These are phyloP conservation scores for Sinella curviseta DNA, from an alignment of 1,140 invertebrate species.

Conservation along the genomic window DNA sequence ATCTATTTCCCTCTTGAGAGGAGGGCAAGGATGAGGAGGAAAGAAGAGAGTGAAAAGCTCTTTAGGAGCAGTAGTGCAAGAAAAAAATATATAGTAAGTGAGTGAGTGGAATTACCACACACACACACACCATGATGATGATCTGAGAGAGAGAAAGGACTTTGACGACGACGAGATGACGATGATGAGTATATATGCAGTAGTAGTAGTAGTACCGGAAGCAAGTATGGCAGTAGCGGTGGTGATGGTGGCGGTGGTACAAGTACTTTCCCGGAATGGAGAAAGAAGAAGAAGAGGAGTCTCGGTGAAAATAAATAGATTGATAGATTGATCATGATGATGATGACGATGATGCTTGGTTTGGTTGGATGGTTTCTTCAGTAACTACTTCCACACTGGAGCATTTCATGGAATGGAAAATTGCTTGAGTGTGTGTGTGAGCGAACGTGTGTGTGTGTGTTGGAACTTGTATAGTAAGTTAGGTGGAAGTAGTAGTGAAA, in stretches of 20 bases:
- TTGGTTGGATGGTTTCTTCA: not conserved
- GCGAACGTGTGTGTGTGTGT: no score
- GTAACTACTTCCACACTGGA: not conserved
- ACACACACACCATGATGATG: no score
- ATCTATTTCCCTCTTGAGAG: constrained; percentile 19
- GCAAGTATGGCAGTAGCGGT: not conserved
- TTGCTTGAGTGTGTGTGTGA: not conserved
- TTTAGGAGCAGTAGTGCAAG: not conserved
- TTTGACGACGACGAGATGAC: no score
- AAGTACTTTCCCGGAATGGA: not conserved
- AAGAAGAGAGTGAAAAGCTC: not conserved
- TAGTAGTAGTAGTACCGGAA: no score
- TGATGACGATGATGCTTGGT: not conserved
- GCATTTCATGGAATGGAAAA: not conserved
- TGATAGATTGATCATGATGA: constrained; percentile 11
- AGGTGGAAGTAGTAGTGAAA: no score
- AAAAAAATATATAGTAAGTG: no score
- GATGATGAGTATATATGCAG: no score
- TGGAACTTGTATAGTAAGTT: no score
- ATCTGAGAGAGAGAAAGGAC: not conserved
- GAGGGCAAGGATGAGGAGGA: not conserved
- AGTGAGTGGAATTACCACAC: no score
- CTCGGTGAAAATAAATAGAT: constrained; percentile 16
- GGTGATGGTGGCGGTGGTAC: not conserved
- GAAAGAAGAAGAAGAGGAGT: not conserved